Evolutionary conservation across 2,797 vertebrate genomes (phyloP).

Genomic region (Furcifer pardalis): DNA sequence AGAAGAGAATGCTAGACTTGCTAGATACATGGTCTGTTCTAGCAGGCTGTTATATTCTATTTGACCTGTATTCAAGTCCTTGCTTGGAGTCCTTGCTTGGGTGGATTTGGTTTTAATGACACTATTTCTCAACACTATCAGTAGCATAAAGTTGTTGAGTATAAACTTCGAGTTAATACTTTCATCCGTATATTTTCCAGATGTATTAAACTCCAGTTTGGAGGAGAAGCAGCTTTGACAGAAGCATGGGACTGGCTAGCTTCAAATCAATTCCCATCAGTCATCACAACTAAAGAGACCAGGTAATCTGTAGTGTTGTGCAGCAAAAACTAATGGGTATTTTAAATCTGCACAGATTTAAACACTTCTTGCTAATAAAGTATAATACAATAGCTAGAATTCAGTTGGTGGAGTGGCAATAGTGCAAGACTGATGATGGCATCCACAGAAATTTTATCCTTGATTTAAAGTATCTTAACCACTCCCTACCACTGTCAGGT

Average conservation of each 20-base stretch:
- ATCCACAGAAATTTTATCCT: too few relatives aligned
- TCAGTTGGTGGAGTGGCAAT: too few relatives aligned
- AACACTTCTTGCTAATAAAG: not conserved
- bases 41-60: not conserved
- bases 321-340: not conserved
- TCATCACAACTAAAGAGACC: constrained; percentile 92
- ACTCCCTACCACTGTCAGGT: too few relatives aligned
- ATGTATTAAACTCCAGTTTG: constrained; percentile 91
- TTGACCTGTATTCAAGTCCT: not conserved
- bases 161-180: not conserved
- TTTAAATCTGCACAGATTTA: not conserved
- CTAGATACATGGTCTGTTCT: not conserved
- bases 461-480: too few relatives aligned
- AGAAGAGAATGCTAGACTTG: not conserved
- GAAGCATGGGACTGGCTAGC: constrained; percentile 96
- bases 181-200: constrained; percentile 65
- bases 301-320: constrained; percentile 75
- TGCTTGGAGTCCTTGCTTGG: not conserved
- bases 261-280: constrained; percentile 86
- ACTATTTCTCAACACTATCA: not conserved
- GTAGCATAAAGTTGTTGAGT: not conserved
- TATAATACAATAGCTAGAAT: too few relatives aligned
- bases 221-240: constrained; percentile 84
- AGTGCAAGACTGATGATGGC: too few relatives aligned
- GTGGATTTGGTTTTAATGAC: not conserved